Conservation (phyloP, 2,888 invertebrate species). For the Tinea trinotella region DNA sequence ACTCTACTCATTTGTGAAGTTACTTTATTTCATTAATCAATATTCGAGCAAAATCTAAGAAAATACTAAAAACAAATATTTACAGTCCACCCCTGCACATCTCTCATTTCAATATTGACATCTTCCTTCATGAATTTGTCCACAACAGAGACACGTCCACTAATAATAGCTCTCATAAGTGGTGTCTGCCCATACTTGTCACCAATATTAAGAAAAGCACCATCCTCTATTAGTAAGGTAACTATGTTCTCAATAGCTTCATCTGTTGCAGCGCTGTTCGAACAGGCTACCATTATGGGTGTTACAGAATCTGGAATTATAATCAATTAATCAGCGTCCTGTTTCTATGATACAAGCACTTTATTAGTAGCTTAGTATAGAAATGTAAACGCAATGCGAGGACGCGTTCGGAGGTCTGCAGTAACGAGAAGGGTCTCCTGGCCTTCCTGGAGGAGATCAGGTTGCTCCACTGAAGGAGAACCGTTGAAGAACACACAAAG, state of each 20-base stretch:
- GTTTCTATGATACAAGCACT: too few species aligned
- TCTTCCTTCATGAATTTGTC: conserved; percentile 64
- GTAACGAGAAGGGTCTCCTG: too few species aligned
- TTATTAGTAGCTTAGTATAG: too few species aligned
- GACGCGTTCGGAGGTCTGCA: too few species aligned
- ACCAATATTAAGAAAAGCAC: conserved; percentile 65
- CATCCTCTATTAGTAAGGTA: conserved; percentile 59
- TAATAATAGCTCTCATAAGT: conserved; percentile 74
- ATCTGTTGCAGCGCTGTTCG: conserved; percentile 63
- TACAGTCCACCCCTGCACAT: conserved; percentile 76
- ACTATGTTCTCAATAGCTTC: conserved; percentile 60
- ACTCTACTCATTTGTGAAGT: too few species aligned
- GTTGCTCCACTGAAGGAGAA: too few species aligned
- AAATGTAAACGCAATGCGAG: too few species aligned
- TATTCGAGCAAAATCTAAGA: too few species aligned
- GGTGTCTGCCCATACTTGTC: conserved; percentile 75
- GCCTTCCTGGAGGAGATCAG: too few species aligned
- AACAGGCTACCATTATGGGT: conserved; percentile 75
- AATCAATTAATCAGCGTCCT: too few species aligned
- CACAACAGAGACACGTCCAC: conserved; percentile 66
- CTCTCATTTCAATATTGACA: conserved; percentile 69
- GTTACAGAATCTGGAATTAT: conserved; percentile 71
- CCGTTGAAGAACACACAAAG: too few species aligned
- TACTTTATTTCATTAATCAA: too few species aligned
- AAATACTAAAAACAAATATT: conserved; percentile 31